Evolutionary conservation across 2,888 invertebrate species (phyloP).

Genomic region (Ypsolopha sequella): DNA sequence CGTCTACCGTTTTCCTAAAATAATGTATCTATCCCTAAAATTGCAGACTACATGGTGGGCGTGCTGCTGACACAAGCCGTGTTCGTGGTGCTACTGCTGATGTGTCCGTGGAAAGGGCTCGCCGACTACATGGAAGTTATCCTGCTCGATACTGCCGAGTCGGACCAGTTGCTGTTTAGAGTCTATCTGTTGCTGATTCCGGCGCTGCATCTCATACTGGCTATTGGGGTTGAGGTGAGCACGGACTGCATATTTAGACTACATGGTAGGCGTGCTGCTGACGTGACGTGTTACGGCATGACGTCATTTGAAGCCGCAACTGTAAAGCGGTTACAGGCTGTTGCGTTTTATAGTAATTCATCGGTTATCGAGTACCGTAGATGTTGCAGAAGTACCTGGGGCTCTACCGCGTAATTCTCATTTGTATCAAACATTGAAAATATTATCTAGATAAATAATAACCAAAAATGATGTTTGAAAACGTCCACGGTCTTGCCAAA

Average conservation of each 20-base stretch:
- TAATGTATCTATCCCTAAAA: conserved; percentile 5
- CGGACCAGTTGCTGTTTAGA: conserved; percentile 61
- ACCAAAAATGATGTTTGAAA: no score
- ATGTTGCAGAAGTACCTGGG: no score
- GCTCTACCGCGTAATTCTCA: no score
- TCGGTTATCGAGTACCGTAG: no score
- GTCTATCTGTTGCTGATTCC: conserved; percentile 71
- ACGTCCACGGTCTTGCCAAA: no score
- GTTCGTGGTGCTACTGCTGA: conserved; percentile 68
- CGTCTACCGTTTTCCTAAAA: neutral
- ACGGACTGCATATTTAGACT: neutral
- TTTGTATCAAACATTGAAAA: no score
- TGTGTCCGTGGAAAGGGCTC: conserved; percentile 66
- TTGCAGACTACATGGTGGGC: conserved; percentile 71
- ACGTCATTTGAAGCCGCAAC: no score
- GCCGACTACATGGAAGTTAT: conserved; percentile 70
- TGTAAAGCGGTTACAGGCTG: no score
- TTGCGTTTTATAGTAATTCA: no score
- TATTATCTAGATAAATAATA: no score
- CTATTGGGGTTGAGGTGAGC: conserved; percentile 73
- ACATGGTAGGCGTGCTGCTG: no score
- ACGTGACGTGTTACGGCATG: no score
- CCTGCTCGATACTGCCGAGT: conserved; percentile 27
- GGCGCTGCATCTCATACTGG: conserved; percentile 65
- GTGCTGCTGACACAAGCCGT: conserved; percentile 66